Conservation (phyloP, 2,113 vertebrate genomes). For the Eudyptes chrysolophus region DNA sequence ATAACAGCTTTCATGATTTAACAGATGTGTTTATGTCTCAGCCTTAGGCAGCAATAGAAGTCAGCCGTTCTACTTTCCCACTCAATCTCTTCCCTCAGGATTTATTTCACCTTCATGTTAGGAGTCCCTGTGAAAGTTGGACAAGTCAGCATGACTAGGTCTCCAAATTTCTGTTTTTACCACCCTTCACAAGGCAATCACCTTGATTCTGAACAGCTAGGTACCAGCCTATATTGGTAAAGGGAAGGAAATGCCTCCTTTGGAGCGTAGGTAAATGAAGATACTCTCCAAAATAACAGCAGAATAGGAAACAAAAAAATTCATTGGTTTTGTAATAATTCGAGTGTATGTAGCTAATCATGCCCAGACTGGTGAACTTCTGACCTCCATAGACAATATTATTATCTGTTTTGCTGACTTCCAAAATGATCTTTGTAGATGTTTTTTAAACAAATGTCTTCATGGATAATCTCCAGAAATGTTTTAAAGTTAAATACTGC, state of each 20-base stretch:
- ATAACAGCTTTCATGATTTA: not conserved
- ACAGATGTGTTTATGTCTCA: not conserved
- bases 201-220: not conserved
- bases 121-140: not conserved
- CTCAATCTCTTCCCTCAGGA: not conserved
- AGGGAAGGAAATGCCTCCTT: not conserved
- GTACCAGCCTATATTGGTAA: not conserved
- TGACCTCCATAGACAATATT: not conserved
- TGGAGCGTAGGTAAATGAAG: rapidly evolving
- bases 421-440: not conserved
- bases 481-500: not conserved
- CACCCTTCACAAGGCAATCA: not conserved
- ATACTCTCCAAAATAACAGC: not conserved
- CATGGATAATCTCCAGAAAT: not conserved
- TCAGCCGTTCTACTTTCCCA: not conserved
- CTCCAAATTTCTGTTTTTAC: not conserved
- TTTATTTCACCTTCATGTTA: not conserved
- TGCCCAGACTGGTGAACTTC: not conserved
- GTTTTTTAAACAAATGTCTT: not conserved
- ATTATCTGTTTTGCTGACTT: not conserved
- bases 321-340: not conserved
- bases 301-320: not conserved
- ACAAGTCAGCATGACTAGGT: not conserved
- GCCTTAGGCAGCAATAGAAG: not conserved
- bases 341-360: rapidly evolving